phyloP scores from a whole-genome alignment of 2,888 invertebrate species.

The Zygothrica quintamaculata region DNA sequence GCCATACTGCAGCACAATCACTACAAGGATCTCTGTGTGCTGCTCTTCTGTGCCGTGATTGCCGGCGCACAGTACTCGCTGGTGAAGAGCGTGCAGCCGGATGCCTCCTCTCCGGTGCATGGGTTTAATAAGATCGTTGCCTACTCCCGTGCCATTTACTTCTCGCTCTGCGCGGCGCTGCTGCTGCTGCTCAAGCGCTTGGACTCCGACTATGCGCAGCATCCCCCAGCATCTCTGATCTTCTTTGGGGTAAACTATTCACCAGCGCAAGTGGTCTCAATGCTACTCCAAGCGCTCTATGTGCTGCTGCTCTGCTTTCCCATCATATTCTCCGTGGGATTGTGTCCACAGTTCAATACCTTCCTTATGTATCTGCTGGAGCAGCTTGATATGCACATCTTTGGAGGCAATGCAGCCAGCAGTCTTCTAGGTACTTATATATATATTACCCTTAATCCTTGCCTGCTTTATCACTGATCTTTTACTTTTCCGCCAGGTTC shows the following conservation, averaged over 20 bases:
- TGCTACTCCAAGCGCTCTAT: slow-evolving; percentile 90
- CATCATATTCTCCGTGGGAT: slow-evolving; percentile 95
- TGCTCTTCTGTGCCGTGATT: slow-evolving; percentile 98
- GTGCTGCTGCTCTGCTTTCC: slow-evolving; percentile 95
- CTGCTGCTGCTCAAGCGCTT: slow-evolving; percentile 84
- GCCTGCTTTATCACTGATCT: slow-evolving; percentile 3
- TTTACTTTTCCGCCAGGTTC: no score
- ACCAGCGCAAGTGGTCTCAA: slow-evolving; percentile 87
- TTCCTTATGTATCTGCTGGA: slow-evolving; percentile 98
- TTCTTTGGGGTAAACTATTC: slow-evolving; percentile 83
- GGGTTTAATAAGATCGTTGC: slow-evolving; percentile 98
- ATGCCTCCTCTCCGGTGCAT: slow-evolving; percentile 99
- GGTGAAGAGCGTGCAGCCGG: slow-evolving; percentile 98
- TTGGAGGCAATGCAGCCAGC: slow-evolving; percentile 94
- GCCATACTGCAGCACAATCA: slow-evolving; percentile 92
- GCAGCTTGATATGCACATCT: slow-evolving; percentile 95
- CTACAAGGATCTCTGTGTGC: slow-evolving; percentile 96
- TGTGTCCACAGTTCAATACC: slow-evolving; percentile 98
- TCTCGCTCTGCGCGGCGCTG: slow-evolving; percentile 90
- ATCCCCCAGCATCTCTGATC: slow-evolving; percentile 47
- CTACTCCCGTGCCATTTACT: slow-evolving; percentile 97
- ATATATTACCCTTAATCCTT: not conserved
- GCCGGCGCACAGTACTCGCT: slow-evolving; percentile 99
- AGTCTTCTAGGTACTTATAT: slow-evolving; percentile 88
- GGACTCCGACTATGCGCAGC: slow-evolving; percentile 67